Evolutionary conservation across 2,113 vertebrate genomes (phyloP), one percentile per base, ranked within the genome.

Genomic region (Pluvialis apricaria): DNA sequence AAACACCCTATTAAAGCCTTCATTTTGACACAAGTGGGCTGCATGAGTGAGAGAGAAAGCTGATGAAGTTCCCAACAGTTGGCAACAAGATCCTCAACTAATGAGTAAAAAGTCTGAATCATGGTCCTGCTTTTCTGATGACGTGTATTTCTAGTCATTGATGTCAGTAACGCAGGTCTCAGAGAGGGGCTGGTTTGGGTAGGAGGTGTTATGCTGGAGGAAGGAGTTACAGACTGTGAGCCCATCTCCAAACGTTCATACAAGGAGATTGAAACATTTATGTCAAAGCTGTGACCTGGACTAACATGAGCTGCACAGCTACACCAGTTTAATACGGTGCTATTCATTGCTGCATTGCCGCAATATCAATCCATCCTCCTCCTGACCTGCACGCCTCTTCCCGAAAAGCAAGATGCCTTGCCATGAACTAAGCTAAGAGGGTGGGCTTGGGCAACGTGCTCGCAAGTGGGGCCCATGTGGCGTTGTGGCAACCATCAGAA

Each of bases 51-150:
- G 77, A 84, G 61, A 79, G 66, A 94, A 88, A 91, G 76, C 47
- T 79, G 55, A 93, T 91, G 65, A 84, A 61, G 57, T 88, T 96
- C 82, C 71, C 90, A 95, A 66, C 47, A 82, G 88, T 88, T 95
- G 75, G 89, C 86, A 94, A 76, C 15, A 80, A 88, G 86, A 90
- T 90, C 61, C 49, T 82, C 29, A 95, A 73, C 58, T 96, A 93
- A 96, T 49, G 60, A 94, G 86, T 72, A n/a, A 77, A 96, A 96
- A 90, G 68, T 89, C 86, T 96, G 92, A 97, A 84, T 96, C 86
- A 75, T 1, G 10, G 45, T 44, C 78, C 82, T 21, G 29, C 61
- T 80, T 34, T 86, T 80, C 70, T 8, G 13, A 58, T 85, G 73
- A 73, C 0, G 6, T 89, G 28, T 86, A 88, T 91, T 95, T 93